Percentiles rank a stretch among this genome's conserved stretches.
phyloP scores from a whole-genome alignment of 2,888 invertebrate species.

The Disparrhopalites patrizii region DNA sequence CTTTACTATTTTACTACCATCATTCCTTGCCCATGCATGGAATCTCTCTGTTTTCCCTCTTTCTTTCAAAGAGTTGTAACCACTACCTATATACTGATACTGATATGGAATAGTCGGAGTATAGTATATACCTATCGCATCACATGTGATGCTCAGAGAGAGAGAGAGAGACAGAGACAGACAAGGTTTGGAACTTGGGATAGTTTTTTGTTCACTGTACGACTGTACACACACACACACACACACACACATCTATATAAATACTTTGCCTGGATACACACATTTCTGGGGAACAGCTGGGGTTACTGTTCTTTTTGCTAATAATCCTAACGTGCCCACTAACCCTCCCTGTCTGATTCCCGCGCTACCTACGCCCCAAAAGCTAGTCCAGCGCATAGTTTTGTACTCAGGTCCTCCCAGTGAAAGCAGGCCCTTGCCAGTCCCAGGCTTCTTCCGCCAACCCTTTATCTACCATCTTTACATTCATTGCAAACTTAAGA shows the following conservation, averaged over 20 bases:
- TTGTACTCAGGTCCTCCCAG: neutral
- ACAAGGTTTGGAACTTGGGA: neutral
- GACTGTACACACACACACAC: too few species aligned
- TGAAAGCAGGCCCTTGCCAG: neutral
- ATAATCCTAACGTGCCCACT: neutral
- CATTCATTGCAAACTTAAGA: neutral
- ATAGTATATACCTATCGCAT: too few species aligned
- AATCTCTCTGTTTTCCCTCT: too few species aligned
- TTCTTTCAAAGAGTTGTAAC: too few species aligned
- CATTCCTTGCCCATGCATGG: too few species aligned
- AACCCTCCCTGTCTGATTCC: conserved; percentile 20
- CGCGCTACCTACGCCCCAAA: conserved; percentile 26
- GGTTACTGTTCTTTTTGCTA: too few species aligned
- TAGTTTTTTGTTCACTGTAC: neutral
- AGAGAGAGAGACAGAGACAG: neutral
- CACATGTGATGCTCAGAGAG: too few species aligned
- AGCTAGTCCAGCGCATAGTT: conserved; percentile 23
- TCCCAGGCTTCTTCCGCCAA: neutral
- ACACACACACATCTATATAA: too few species aligned
- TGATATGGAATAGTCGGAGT: too few species aligned
- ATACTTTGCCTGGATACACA: too few species aligned
- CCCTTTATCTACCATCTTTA: neutral
- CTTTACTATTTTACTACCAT: too few species aligned
- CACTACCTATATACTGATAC: too few species aligned
- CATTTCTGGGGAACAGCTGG: conserved; percentile 16